These are phyloP conservation scores for Carlito syrichta DNA, from an alignment of 2,113 vertebrate species.

Conservation along the genomic window DNA sequence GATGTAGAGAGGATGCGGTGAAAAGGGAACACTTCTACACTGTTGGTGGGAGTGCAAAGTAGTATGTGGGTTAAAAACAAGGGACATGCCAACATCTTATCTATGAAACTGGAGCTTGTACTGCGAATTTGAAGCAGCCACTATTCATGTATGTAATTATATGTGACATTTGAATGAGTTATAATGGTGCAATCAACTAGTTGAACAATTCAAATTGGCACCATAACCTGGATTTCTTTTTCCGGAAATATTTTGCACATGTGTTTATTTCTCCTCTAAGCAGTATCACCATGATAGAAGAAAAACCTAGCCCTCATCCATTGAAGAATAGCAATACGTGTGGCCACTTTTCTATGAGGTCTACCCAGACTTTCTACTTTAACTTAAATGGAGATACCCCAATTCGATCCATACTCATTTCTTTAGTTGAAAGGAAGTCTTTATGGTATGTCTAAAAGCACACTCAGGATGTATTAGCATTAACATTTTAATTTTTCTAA, in stretches of 20 bases:
- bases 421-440: not conserved
- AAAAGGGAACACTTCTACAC: too few species aligned
- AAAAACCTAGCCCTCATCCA: not conserved
- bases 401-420: slow-evolving; percentile 32
- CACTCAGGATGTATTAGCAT: slow-evolving; percentile 24
- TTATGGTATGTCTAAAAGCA: slow-evolving; percentile 24
- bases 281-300: not conserved
- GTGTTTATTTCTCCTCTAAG: slow-evolving; percentile 23
- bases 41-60: too few species aligned
- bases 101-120: not conserved
- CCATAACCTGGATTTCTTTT: not conserved
- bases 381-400: not conserved
- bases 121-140: not conserved
- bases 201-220: not conserved
- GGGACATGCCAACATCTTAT: not conserved
- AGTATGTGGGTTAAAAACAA: not conserved
- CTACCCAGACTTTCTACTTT: not conserved
- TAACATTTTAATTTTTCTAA: slow-evolving; percentile 22
- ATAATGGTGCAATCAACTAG: not conserved
- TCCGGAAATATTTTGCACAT: not conserved
- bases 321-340: not conserved
- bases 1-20: too few species aligned
- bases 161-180: slow-evolving; percentile 18
- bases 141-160: not conserved
- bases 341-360: not conserved